A percentile compares a stretch with the other conserved stretches of the same genome.
Evolutionary conservation across 2,113 vertebrate genomes (phyloP).

Genomic region (Chroicocephalus ridibundus): DNA sequence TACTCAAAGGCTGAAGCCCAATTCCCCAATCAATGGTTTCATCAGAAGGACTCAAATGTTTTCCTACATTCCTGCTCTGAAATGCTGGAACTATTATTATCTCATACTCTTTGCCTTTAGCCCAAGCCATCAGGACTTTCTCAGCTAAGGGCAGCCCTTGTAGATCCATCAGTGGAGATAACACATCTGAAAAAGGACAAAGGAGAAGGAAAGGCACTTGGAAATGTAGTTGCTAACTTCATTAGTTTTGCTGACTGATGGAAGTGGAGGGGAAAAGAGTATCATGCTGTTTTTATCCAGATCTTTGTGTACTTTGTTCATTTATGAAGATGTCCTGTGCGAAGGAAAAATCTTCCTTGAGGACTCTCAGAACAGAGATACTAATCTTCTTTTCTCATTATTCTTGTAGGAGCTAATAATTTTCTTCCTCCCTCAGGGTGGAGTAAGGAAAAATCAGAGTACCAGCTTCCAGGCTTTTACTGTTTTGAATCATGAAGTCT

Average conservation of each 20-base stretch:
- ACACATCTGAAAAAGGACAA: not conserved
- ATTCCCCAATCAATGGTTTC: not conserved
- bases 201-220: not conserved
- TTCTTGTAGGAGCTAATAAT: slow-evolving; percentile 2
- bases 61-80: not conserved
- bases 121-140: not conserved
- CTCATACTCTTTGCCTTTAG: not conserved
- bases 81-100: not conserved
- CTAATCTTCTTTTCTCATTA: slow-evolving; percentile 42
- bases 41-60: not conserved
- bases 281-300: not conserved
- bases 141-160: not conserved
- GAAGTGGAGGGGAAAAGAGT: not conserved
- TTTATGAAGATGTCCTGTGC: slow-evolving; percentile 44
- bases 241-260: not conserved
- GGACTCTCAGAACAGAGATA: slow-evolving; percentile 3
- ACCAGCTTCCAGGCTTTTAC: not conserved
- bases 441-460: not conserved
- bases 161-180: not conserved
- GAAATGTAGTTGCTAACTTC: not conserved
- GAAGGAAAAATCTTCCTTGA: slow-evolving; percentile 35
- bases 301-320: not conserved
- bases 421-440: not conserved
- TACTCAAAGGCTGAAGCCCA: not conserved
- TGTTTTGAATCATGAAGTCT: not conserved